A percentile compares a stretch with the other conserved stretches of the same genome.
These are phyloP conservation scores for Peromyscus nudipes DNA, from an alignment of 2,797 vertebrate genomes.

Conservation along the genomic window DNA sequence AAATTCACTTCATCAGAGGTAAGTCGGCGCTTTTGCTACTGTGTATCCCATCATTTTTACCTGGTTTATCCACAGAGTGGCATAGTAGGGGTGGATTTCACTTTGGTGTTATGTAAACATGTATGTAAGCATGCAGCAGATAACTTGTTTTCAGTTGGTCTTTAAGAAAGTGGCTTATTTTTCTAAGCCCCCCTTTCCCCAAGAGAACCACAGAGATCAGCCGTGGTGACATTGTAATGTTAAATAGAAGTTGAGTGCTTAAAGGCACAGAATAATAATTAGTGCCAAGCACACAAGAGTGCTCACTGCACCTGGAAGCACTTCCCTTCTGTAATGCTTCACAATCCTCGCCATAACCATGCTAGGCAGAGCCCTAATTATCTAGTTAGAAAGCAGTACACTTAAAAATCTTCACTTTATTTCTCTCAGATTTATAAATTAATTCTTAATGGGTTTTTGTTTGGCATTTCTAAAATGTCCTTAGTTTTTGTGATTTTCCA, in stretches of 20 bases:
- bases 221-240: not conserved
- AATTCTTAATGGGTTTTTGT: not conserved
- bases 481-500: not conserved
- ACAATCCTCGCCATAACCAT: not conserved
- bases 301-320: not conserved
- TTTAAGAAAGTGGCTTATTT: not conserved
- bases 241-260: not conserved
- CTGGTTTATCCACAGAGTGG: not conserved
- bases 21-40: not conserved
- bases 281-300: not conserved
- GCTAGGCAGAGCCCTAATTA: not conserved
- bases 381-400: not conserved
- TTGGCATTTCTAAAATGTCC: not conserved
- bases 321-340: not conserved
- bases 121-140: not conserved
- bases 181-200: not conserved
- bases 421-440: not conserved
- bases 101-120: not conserved
- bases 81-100: not conserved
- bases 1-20: not conserved
- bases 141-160: not conserved
- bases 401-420: not conserved
- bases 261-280: not conserved
- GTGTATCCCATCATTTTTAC: fast-evolving
- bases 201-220: not conserved